These are phyloP conservation scores for Plebejus argus DNA, from an alignment of 2,888 invertebrate species.

Conservation along the genomic window DNA sequence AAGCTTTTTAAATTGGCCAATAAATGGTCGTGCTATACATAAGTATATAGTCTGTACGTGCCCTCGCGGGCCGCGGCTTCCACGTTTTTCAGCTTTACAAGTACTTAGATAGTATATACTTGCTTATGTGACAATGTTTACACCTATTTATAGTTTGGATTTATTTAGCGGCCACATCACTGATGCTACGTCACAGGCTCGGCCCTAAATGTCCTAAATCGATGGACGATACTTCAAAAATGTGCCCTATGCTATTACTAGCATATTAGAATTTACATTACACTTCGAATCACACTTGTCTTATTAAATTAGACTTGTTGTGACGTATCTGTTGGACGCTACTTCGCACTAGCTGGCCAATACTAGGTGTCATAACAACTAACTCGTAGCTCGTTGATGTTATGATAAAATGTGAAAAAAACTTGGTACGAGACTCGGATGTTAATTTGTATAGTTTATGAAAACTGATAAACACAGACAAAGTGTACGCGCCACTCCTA, in stretches of 20 bases:
- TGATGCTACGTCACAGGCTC: conserved; percentile 17
- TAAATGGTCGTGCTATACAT: neutral
- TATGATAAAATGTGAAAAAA: neutral
- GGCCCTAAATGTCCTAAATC: conserved; percentile 21
- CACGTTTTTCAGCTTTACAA: neutral
- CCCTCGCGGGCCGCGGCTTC: neutral
- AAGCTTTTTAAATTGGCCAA: neutral
- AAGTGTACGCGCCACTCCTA: neutral
- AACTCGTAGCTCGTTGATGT: neutral
- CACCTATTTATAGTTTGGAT: conserved; percentile 7
- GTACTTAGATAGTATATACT: neutral
- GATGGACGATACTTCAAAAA: neutral
- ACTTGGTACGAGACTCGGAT: neutral
- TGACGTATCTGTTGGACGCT: conserved; percentile 41
- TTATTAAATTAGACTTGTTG: conserved; percentile 32
- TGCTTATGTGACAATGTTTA: conserved; percentile 12
- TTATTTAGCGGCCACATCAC: conserved; percentile 28
- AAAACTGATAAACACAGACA: conserved; percentile 3
- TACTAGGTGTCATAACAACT: conserved; percentile 32
- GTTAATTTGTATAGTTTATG: neutral
- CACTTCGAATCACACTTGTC: neutral
- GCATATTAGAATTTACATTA: conserved; percentile 30
- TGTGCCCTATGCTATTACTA: conserved; percentile 25
- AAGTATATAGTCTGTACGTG: neutral
- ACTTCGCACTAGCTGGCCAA: conserved; percentile 39